phyloP scores from a whole-genome alignment of 2,113 vertebrate species.

The Platycercus adscitus region DNA sequence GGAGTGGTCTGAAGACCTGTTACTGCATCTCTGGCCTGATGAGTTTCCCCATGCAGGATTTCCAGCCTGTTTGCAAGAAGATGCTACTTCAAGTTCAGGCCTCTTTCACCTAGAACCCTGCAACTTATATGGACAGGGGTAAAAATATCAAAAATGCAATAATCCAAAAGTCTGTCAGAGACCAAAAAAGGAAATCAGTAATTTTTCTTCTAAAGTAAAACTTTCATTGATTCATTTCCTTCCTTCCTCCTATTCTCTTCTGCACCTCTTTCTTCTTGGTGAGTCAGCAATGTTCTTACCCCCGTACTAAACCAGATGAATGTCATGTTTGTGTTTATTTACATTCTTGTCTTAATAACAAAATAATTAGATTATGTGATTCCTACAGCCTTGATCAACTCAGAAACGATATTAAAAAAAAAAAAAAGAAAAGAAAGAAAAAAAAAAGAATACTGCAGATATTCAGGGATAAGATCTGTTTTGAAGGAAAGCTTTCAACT shows the following conservation, averaged over 20 bases:
- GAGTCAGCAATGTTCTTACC: constrained; percentile 5
- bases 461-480: background rate
- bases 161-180: background rate
- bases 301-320: background rate
- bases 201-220: background rate
- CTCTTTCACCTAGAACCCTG: background rate
- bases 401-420: background rate
- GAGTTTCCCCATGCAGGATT: background rate
- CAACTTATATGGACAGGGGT: background rate
- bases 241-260: constrained; percentile 17
- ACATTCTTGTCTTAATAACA: background rate
- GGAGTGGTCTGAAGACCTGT: background rate
- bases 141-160: background rate
- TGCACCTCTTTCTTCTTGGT: background rate
- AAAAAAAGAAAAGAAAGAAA: background rate
- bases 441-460: background rate
- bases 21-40: background rate
- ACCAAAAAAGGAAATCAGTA: background rate
- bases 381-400: background rate
- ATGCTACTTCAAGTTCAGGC: background rate
- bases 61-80: background rate
- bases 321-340: background rate
- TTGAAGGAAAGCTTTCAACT: background rate
- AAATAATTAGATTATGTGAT: background rate
- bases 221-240: constrained; percentile 2